Evolutionary conservation across 2,113 vertebrate genomes (phyloP), one percentile per base, ranked within the genome.

Genomic region (Pygoscelis antarcticus): DNA sequence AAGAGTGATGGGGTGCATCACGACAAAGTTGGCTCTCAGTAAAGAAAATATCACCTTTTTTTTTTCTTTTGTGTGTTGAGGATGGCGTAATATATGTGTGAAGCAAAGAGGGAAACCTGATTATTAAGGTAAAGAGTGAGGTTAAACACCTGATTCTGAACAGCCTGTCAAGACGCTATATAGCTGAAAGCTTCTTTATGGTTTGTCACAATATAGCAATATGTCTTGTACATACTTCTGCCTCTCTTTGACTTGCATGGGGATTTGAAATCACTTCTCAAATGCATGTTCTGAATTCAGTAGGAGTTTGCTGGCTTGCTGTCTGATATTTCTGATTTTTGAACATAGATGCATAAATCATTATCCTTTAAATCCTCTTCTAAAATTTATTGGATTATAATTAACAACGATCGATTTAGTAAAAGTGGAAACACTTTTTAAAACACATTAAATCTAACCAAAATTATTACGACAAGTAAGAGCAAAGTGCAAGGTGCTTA

Each of bases 321-420:
- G 26, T 74, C 58, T 92, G 36, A 47, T 91, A 88, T 25, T 92
- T 94, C 70, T 91, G 93, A 54, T 90, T 94, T 97, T 94, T 95
- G 19, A 83, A 68, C 10, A 66, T 11, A 62, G 68, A 81, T 89
- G 70, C 51, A 80, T 83, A 95, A 92, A 96, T 93, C 38, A 75
- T 81, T 77, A 71, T 38, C 16, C 51, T 71, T 80, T 89, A 86
- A 72, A 83, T 17, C 62, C 72, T 92, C 32, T 93, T 96, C 62
- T 88, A 40, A 88, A 94, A 94, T 92, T n/a, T 88, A 96, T 88
- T 88, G 82, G 49, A 93, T 94, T 96, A 86, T 91, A 92, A 96
- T 96, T 95, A 94, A 83, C 71, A 90, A 69, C 30, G 36, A 80
- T 85, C 93, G 80, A 88, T 94, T 85, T 90, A 83, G 86, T 90